Evolutionary conservation across 2,113 vertebrate genomes (phyloP), one percentile per base, ranked within the genome.

Genomic region (Dipodomys ordii): DNA sequence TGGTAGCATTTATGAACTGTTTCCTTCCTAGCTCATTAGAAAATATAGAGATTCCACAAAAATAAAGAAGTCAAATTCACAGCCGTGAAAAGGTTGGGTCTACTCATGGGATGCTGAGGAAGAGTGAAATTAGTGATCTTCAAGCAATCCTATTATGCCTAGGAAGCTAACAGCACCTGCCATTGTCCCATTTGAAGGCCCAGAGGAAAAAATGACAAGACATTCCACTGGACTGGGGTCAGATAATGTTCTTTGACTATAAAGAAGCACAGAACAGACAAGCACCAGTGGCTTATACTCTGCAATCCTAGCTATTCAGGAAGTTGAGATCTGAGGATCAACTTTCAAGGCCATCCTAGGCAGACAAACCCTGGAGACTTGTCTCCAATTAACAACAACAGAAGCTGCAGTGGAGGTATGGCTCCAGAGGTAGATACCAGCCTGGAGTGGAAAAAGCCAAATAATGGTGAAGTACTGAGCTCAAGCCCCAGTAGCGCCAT

Each of bases 221-320:
- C 49, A 90, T 71, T n/a, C 46, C 30, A 79, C 0, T 81, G 62
- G 44, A 44, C 82, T 81, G 12, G 23, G 18, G 44, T 89, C 72
- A 87, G 12, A 20, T 71, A 32, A 28, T 28, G 64, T 88, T 95
- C 82, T 25, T 73, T 16, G 88, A 92, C 8, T 22, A 15, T 72
- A 90, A 92, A 88, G 64, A 78, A 92, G n/a, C 87, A 90, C 60
- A 87, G 18, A 23, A 95, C 64, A 88, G 32, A 18, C 15, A 57
- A 57, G 53, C 53, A 13, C 53, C 53, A 57, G 53, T 57, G 53
- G 53, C 53, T 57, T 57, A 57, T 16, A 57, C 53, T 16, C 15
- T 57, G 53, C 15, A 57, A 16, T 57, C 53, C 4, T 13, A 57
- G 53, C 53, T 57, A 57, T 57, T 57, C 53, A 57, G 53, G 12